Base-by-base conservation (phyloP, 2,113 vertebrate species). In the Ictidomys tridecemlineatus region DNA sequence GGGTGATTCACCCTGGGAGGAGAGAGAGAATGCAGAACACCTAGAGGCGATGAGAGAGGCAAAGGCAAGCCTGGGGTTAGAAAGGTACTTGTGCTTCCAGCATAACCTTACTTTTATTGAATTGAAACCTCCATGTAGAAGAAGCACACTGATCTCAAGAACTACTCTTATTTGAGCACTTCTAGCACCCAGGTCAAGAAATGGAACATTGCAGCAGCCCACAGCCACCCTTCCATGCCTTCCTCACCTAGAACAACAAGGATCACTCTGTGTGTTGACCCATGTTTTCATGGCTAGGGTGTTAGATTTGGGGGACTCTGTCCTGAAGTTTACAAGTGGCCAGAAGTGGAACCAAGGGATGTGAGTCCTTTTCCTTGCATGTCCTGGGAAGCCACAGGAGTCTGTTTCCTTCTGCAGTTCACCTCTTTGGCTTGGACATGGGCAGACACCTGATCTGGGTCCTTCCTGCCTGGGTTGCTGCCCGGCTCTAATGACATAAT, bases 401-500 rank as follows among this genome's bases (percentile, higher is more conserved):
- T 48, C 84, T 92, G 37, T 79, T 45, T 72, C 69, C 58, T 48
- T 32, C 37, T 63, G 69, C 53, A 16, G 0, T n/a, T 37, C 10
- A 39, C 37, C 37, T 82, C 53, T 72, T 39, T 2, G 24, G 72
- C 45, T 13, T 3, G 37, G 72, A 72, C 63, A 48, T 42, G 67
- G 77, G 89, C 17, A 2, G 89, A 85, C 45, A 85, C 58, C 67
- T 58, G 74, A 51, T 91, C 77, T 67, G 0, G 51, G 45, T 72
- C 77, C 77, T 88, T 37, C n/a, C n/a, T n/a, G n/a, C 79, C 92
- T 72, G 72, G 45, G n/a, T 42, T 70, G 58, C 77, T 73, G 42
- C 1, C 1, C 30, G 67, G 42, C 88, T 95, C n/a, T 94, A n/a
- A 90, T 69, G 58, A 96, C 67, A 87, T 88, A 65, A 93, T 72